Percentiles rank a stretch among this genome's conserved stretches.
phyloP scores from a whole-genome alignment of 1,140 invertebrate species.

The Formica exsecta region DNA sequence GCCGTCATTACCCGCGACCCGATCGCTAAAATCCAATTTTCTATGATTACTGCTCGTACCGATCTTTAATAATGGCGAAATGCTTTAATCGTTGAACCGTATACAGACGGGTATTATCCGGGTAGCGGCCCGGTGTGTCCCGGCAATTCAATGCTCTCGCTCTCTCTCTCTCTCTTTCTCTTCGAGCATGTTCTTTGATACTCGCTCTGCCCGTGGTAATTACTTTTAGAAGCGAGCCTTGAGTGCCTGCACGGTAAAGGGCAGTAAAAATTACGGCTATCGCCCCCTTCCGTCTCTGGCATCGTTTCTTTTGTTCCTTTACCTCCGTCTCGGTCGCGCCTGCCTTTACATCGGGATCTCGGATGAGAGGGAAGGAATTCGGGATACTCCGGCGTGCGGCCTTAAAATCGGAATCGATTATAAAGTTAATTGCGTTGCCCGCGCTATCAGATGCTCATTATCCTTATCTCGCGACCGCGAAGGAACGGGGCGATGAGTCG shows the following conservation, averaged over 20 bases:
- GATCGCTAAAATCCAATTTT: slow-evolving; percentile 57
- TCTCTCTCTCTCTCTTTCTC: background rate
- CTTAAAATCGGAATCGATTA: slow-evolving; percentile 73
- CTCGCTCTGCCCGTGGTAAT: slow-evolving; percentile 52
- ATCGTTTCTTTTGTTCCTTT: slow-evolving; percentile 27
- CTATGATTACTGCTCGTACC: slow-evolving; percentile 24
- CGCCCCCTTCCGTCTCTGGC: background rate
- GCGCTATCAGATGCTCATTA: slow-evolving; percentile 71
- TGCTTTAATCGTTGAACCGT: slow-evolving; percentile 60
- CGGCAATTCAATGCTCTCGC: slow-evolving; percentile 56
- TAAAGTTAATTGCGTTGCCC: slow-evolving; percentile 71
- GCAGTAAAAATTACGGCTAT: slow-evolving; percentile 60
- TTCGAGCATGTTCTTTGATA: slow-evolving; percentile 26
- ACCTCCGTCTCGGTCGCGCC: background rate
- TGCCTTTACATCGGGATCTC: background rate
- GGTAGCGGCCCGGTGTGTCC: background rate
- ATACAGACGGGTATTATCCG: slow-evolving; percentile 47
- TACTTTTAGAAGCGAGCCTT: slow-evolving; percentile 71
- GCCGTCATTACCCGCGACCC: background rate
- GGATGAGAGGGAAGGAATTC: slow-evolving; percentile 41
- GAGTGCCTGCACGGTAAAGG: slow-evolving; percentile 54
- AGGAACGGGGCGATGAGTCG: slow-evolving; percentile 36
- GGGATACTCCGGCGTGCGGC: background rate
- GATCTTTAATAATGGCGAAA: slow-evolving; percentile 43
- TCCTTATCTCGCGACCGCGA: slow-evolving; percentile 44